Conservation (phyloP, 2,113 vertebrate species). For the Notarius quadriscutis region DNA sequence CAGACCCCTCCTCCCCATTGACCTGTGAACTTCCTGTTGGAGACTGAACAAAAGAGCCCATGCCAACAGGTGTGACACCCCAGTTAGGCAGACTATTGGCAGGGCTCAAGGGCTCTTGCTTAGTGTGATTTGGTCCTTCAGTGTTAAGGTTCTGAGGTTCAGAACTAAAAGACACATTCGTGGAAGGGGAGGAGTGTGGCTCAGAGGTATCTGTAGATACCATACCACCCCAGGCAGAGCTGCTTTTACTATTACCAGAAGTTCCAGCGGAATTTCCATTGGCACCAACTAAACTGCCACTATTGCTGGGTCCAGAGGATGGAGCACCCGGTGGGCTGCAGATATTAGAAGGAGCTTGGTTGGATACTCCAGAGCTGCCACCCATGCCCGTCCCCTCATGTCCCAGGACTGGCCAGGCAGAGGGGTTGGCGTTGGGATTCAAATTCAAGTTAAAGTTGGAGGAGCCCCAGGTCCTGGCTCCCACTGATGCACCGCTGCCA, state of each 20-base stretch:
- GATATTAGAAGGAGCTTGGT: conserved; percentile 83
- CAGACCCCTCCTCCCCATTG: conserved; percentile 79
- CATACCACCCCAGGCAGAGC: conserved; percentile 90
- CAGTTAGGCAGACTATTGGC: conserved; percentile 87
- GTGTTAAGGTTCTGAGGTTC: conserved; percentile 99
- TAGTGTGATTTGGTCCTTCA: conserved; percentile 98
- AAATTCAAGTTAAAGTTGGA: conserved; percentile 97
- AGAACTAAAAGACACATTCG: conserved; percentile 98
- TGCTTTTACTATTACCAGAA: conserved; percentile 67
- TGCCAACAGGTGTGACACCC: conserved; percentile 82
- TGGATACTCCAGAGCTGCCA: conserved; percentile 77
- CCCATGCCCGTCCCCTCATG: conserved; percentile 88
- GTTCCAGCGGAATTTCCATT: conserved; percentile 80
- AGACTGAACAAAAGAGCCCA: conserved; percentile 84
- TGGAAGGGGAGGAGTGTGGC: conserved; percentile 86
- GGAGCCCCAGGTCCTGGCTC: conserved; percentile 86
- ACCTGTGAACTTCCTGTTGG: conserved; percentile 72
- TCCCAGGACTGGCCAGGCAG: conserved; percentile 96
- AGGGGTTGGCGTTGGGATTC: conserved; percentile 97
- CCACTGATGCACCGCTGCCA: conserved; percentile 74
- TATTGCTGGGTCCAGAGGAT: conserved; percentile 72
- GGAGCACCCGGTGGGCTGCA: conserved; percentile 87
- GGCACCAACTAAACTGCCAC: conserved; percentile 83
- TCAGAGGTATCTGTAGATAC: conserved; percentile 87
- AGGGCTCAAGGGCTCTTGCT: conserved; percentile 78